Evolutionary conservation across 2,113 vertebrate species (phyloP), one percentile per base, ranked within the genome.

Genomic region (Sula dactylatra): DNA sequence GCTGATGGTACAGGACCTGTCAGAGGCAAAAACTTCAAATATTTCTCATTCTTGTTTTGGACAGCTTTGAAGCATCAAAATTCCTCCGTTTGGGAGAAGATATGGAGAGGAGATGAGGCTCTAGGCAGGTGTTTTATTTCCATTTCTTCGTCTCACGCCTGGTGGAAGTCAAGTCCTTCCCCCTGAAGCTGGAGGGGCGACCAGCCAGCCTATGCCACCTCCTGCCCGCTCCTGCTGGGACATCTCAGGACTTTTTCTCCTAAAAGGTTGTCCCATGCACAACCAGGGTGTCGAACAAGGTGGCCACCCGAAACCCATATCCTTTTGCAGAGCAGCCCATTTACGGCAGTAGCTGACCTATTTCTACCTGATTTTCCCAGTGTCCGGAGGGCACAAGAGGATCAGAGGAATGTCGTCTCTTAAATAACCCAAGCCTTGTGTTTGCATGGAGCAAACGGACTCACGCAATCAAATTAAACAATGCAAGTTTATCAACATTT

Each of bases 401-500:
- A 59, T 52, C 70, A 65, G 34, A 77, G 56, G 66, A 90, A 95
- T 66, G 80, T 65, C 64, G 74, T 22, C 72, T 40, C 90, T 36
- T 91, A 83, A 95, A 58, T 73, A 83, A 78, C 47, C 50, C 0
- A 0, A 86, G 64, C 59, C 45, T 32, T 73, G 70, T 45, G 82
- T 58, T 93, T 16, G 14, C 72, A 80, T 2, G 0, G 61, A 88
- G n/a, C 62, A 62, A 92, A 93, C 16, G 59, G 85, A 50, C 69
- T 78, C 59, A 2, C 4, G 4, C 59, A 96, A 96, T 92, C 82
- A 58, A 88, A 93, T 88, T 70, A 94, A 92, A 82, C 59, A 36
- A 76, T 64, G 42, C 16, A 45, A 93, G 72, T 86, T 90, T 92
- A 85, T 93, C 94, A 88, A 55, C 79, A 40, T 93, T 90, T 96